Evolutionary conservation across 2,888 invertebrate species (phyloP), one percentile per base, ranked within the genome.

Genomic region (Xylocampa areola): DNA sequence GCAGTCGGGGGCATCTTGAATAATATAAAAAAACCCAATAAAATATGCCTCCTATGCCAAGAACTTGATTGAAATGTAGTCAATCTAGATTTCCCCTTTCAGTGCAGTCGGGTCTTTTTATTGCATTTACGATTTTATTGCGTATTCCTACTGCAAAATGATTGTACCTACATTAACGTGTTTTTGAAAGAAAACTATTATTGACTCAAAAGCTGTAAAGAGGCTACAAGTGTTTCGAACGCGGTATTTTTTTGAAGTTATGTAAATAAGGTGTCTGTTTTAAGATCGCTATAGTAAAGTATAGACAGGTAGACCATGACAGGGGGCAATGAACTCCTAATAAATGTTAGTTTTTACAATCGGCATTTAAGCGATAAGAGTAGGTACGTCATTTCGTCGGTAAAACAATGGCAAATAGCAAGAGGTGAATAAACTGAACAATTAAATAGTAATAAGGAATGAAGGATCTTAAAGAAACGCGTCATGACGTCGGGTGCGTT

Each of bases 271-370:
- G 63, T 52, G 47, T 44, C 61, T 48, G 27, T 62, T 65, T 68
- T 11, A 53, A 62, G 33, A 44, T 63, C 19, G 33, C 29, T 25
- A 29, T 44, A 39, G 32, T 35, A 52, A 55, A 35, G 32, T 29
- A 49, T 49, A 49, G 39, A 19, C 29, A 49, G 33, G 57, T 37
- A 64, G 65, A 66, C 63, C 63, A 45, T 68, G 63, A 68, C 65
- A n/a, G 25, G 25, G 66, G 43, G 49, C 70, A 69, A 64, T 10
- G 66, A 69, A 69, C 65, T 65, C 45, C 41, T 32, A 57, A 65
- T 69, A 45, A 64, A 45, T 8, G 33, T 21, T 47, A 45, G 50
- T 55, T 65, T 66, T 40, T 58, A 48, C 59, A 65, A 65, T 70
- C 58, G 69, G 16, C 29, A 48, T 6, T 40, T 36, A 47, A 29